Evolutionary conservation across 1,140 invertebrate genomes (phyloP), one percentile per base, ranked within the genome.

Genomic region (Bombus waltoni): DNA sequence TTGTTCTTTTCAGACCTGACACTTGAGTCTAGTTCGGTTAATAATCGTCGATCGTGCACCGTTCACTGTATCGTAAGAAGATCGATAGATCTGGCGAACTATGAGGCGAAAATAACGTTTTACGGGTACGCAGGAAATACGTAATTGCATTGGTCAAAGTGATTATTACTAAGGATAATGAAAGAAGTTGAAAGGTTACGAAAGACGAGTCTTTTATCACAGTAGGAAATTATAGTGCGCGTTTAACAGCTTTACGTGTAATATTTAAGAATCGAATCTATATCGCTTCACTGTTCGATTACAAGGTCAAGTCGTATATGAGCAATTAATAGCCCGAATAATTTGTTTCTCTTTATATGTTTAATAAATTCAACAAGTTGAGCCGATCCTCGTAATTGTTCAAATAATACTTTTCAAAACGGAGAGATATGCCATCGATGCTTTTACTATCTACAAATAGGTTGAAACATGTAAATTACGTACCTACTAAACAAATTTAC

Each of bases 381-480:
- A 28, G 2, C 13, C 28, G n/a, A 38, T 28, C 4, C 1, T 44
- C 2, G 28, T 2, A 1, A 32, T 53, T 5, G 22, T 47, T 71
- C 86, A 90, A 18, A 44, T 79, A 47, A 88, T 75, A 6, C 35
- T 86, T 57, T 82, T 87, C 42, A 81, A 53, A 32, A 81, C 85
- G 28, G 82, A 87, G 6, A 89, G 81, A 47, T 89, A 90, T 13
- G 89, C 83, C 82, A 83, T 83, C 22, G 85, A 90, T 22, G 85
- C 78, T 71, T 91, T 86, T 35, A 89, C 35, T 38, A 89, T 89
- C 82, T 85, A 59, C 22, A 87, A 87, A 35, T 35, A 66, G 35
- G 15, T 66, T 2, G 68, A 76, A 81, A 22, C 28, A n/a, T n/a
- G 5, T 11, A n/a, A 35, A 32, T 62, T 25, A 65, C 35, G 8